Percentiles rank a stretch among this genome's conserved stretches.
phyloP scores from a whole-genome alignment of 2,888 invertebrate species.

The Mythimna loreyi region DNA sequence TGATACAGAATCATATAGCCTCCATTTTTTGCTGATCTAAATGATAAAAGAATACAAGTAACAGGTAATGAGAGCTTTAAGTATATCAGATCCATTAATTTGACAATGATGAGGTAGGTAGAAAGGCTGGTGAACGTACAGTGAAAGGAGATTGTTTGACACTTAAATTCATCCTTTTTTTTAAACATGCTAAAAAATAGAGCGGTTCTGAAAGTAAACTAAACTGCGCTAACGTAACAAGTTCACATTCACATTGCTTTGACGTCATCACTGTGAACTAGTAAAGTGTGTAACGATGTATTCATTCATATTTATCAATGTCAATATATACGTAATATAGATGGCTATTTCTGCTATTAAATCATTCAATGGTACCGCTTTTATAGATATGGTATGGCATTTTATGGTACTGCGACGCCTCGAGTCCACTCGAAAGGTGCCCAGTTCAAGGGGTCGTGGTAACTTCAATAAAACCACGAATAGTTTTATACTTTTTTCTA shows the following conservation, averaged over 20 bases:
- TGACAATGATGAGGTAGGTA: slow-evolving; percentile 32
- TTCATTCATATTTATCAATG: no score
- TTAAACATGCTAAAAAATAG: slow-evolving; percentile 24
- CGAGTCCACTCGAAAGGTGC: no score
- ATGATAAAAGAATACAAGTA: slow-evolving; percentile 8
- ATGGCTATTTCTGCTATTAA: not conserved
- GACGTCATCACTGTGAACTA: not conserved
- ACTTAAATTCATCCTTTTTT: slow-evolving; percentile 47
- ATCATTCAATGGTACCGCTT: no score
- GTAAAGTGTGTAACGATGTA: not conserved
- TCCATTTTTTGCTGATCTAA: not conserved
- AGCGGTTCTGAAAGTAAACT: slow-evolving; percentile 30
- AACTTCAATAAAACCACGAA: no score
- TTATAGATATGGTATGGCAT: no score
- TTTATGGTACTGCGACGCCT: no score
- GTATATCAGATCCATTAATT: slow-evolving; percentile 38
- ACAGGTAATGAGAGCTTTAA: slow-evolving; percentile 3
- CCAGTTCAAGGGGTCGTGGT: no score
- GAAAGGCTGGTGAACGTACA: slow-evolving; percentile 42
- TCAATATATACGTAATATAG: not conserved
- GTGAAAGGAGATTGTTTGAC: slow-evolving; percentile 57
- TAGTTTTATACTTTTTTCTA: no score
- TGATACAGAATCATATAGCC: not conserved
- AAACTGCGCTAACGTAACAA: slow-evolving; percentile 6
- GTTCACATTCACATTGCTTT: slow-evolving; percentile 1